phyloP scores from a whole-genome alignment of 2,888 invertebrate species.

The Germaria angustata region DNA sequence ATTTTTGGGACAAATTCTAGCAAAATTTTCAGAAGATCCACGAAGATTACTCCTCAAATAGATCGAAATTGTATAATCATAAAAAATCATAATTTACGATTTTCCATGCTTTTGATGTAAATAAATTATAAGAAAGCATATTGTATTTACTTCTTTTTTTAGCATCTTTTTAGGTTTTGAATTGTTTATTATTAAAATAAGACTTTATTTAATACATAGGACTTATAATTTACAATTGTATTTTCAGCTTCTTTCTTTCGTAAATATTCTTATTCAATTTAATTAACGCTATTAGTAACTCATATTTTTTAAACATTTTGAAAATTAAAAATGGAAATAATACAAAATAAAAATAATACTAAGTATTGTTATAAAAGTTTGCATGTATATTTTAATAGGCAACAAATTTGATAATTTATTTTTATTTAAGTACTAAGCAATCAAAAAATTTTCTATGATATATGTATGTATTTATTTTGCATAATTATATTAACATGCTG shows the following conservation, averaged over 20 bases:
- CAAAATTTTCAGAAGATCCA: too few relatives aligned
- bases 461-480: background rate
- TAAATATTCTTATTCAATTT: slow-evolving; percentile 20
- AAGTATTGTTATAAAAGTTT: too few relatives aligned
- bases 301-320: too few relatives aligned
- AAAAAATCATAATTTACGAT: too few relatives aligned
- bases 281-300: slow-evolving; percentile 1
- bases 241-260: slow-evolving; percentile 36
- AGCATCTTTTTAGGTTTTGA: background rate
- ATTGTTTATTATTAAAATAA: background rate
- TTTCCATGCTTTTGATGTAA: too few relatives aligned
- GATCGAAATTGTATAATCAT: too few relatives aligned
- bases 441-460: background rate
- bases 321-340: too few relatives aligned
- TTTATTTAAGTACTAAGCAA: background rate
- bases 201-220: slow-evolving; percentile 48
- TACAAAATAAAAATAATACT: too few relatives aligned
- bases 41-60: too few relatives aligned
- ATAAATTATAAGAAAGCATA: too few relatives aligned
- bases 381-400: background rate
- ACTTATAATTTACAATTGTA: slow-evolving; percentile 55
- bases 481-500: background rate
- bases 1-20: too few relatives aligned
- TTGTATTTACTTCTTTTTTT: too few relatives aligned
- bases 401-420: background rate